Evolutionary conservation across 2,888 invertebrate genomes (phyloP), one percentile per base, ranked within the genome.

Genomic region (Hylaea fasciaria): DNA sequence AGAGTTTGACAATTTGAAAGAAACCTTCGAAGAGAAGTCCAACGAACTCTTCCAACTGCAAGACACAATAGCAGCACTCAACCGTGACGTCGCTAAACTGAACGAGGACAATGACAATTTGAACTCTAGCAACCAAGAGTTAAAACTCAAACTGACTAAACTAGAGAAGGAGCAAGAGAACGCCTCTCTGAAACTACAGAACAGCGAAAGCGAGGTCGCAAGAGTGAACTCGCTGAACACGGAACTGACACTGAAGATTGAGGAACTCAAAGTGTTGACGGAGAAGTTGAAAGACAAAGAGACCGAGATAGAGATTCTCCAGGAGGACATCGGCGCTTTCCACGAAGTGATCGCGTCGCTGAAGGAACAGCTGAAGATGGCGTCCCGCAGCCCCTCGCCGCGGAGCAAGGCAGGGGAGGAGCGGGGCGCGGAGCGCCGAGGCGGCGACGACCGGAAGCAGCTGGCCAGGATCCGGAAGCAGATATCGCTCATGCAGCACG

Each of bases 391-490:
- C 56, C 94, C 94, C 13, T 94, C 95, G 74, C 94, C 93, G 12
- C 93, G 93, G 56, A 93, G 89, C 53, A 94, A 93, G 67, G 90
- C 84, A 58, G 82, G 93, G 12, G 94, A 94, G 28, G 88, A 91
- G 4, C 93, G 91, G 69, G 91, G 93, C 11, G 57, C 75, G 1
- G 86, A 86, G 64, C 71, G 87, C 66, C 93, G 93, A 57, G 93
- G 94, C 46, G 91, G 86, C 29, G 93, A 88, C 8, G 94, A 94
- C 66, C 91, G 94, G 59, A 91, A 93, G 28, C 94, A 95, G 65
- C 71, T 95, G 9, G 91, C 91, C 0, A 93, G 91, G 72, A 94
- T 91, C 17, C 82, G 86, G 68, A 87, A 88, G 73, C 91, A 85
- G 80, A 89, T 81, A 66, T 90, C 81, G 17, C 73, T 79, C 72